Base-by-base conservation (phyloP, 2,797 vertebrate genomes). In the Galagoides demidoff region DNA sequence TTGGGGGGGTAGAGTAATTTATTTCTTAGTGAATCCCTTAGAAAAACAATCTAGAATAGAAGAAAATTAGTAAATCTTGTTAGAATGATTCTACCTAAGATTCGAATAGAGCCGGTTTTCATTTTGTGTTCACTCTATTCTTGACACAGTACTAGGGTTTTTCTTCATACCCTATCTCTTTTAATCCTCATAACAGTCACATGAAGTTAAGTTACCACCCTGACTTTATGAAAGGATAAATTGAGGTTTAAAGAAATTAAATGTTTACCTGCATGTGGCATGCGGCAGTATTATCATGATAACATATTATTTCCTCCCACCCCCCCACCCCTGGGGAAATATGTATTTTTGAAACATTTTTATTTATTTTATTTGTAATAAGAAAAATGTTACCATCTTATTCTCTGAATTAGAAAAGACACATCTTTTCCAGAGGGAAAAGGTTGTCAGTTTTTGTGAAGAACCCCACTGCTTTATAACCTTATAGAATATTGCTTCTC, bases 341-440 rank as follows among this genome's bases (percentile, higher is more conserved):
- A 11, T 93, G 12, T 93, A 61, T 86, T 90, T 82, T 64, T 49
- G 17, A 22, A 95, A 79, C 64, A 79, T 19, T 66, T 87, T 29
- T 17, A 49, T 64, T 49, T 16, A 17, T 94, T 59, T 78, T 79
- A 49, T 59, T 83, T 87, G 31, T 87, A 55, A 29, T 77, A 87
- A 49, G 43, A 57, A 95, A 92, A 93, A 74, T 12, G 16, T 7
- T 76, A 9, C 55, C 22, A 43, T 59, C 23, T 87, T 63, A 3
- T 88, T 71, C 45, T 94, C 74, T 76, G 77, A 55, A 77, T 96
- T 82, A 63, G 61, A 76, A 64, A 55, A 79, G 34, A 34, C 22
- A 77, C 43, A 43, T 68, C 14, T 81, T 89, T 85, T 43, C 68
- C 37, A 13, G 52, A 31, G 9, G 23, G 29, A 76, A 64, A 37